Percentiles rank a stretch among this genome's conserved stretches.
phyloP scores from a whole-genome alignment of 2,113 vertebrate species.

The Neoarius graeffei region DNA sequence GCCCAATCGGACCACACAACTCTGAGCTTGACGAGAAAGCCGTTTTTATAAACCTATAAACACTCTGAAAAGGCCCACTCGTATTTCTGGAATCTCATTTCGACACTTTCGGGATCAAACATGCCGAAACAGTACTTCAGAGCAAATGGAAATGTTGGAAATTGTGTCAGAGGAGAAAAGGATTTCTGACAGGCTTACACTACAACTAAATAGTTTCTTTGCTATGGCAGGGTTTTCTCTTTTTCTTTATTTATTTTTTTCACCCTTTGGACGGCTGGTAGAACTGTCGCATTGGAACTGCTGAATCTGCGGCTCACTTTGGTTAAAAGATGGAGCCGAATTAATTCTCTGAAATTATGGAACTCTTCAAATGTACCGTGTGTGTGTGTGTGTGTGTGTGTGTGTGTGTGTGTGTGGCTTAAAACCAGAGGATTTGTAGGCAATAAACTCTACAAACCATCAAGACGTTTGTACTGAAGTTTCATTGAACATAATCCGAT shows the following conservation, averaged over 20 bases:
- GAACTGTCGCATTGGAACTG: conserved; percentile 44
- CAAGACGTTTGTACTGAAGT: neutral
- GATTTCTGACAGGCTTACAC: conserved; percentile 75
- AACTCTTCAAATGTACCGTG: conserved; percentile 38
- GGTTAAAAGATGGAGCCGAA: conserved; percentile 30
- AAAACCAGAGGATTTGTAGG: conserved; percentile 67
- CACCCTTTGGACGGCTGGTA: conserved; percentile 70
- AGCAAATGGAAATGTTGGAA: conserved; percentile 78
- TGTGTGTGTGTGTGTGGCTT: neutral
- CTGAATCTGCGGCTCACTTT: neutral
- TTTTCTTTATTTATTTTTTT: conserved; percentile 24
- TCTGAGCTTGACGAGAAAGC: conserved; percentile 68
- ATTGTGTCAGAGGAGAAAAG: conserved; percentile 75
- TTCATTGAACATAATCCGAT: neutral
- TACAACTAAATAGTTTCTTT: conserved; percentile 72
- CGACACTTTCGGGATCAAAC: conserved; percentile 80
- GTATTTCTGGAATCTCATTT: conserved; percentile 76
- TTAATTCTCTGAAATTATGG: conserved; percentile 59
- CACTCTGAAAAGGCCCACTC: conserved; percentile 78
- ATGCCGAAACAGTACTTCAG: conserved; percentile 75
- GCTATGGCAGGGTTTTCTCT: neutral
- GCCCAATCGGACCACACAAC: conserved; percentile 78
- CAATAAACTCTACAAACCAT: neutral
- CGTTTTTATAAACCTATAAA: conserved; percentile 89
- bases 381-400: neutral